phyloP scores from a whole-genome alignment of 2,113 vertebrate species.

The Anhinga anhinga region DNA sequence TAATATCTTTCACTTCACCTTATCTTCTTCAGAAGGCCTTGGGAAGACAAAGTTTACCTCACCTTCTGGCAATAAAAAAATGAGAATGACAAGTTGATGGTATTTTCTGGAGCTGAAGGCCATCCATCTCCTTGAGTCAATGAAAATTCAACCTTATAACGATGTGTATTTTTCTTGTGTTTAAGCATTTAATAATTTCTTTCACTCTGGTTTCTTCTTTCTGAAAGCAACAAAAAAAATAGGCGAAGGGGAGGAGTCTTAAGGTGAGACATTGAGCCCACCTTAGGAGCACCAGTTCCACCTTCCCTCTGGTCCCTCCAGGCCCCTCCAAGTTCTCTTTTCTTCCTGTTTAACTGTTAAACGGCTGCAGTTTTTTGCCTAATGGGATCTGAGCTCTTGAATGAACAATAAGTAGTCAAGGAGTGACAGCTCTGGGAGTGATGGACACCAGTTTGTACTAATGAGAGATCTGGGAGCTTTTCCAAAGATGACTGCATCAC shows the following conservation, averaged over 20 bases:
- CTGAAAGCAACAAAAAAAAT: not conserved
- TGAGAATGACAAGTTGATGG: not conserved
- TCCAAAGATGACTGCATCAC: slow-evolving; percentile 36
- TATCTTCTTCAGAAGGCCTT: not conserved
- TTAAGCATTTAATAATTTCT: not conserved
- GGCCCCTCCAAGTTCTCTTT: not conserved
- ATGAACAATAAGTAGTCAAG: not conserved
- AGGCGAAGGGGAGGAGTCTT: not conserved
- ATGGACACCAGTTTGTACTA: slow-evolving; percentile 38
- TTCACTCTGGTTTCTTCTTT: not conserved
- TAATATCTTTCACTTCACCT: not conserved
- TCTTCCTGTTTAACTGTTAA: not conserved
- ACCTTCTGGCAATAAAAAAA: not conserved
- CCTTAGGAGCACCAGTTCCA: not conserved
- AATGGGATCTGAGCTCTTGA: not conserved
- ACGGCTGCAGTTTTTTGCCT: not conserved
- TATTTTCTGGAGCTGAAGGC: not conserved
- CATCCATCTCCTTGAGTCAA: not conserved
- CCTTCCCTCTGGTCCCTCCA: not conserved
- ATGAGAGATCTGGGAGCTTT: slow-evolving; percentile 19
- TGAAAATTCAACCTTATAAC: not conserved
- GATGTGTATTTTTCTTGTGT: not conserved
- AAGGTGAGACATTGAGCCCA: not conserved
- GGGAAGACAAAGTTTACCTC: not conserved
- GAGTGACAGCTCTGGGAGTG: not conserved